Base-by-base conservation (phyloP, 35 echinoderm and acorn worm species). In the Heliocidaris tuberculata region DNA sequence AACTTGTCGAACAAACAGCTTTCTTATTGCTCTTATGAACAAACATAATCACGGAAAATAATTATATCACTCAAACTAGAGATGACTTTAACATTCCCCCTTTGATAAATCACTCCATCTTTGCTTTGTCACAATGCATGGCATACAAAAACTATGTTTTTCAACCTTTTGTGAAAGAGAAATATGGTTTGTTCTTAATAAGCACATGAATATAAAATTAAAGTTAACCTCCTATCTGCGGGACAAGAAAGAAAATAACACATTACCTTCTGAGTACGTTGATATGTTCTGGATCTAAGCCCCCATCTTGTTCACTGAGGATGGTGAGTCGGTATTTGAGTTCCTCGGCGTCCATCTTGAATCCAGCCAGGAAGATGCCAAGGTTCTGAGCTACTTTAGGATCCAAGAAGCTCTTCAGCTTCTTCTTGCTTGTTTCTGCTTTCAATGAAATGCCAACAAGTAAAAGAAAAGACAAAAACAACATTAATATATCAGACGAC, bases 371-470 rank as follows among this genome's bases (percentile, higher is more conserved):
- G 85, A 99, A 99, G 61, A 99, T 99, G 85, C 97, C 98, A 86
- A 99, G 97, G 88, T 99, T 99, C 65, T 99, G 98, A 50, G 98
- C 98, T 13, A 99, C 91, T 92, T 99, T 99, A 12, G 98, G 97
- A 93, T 99, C 98, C 48, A 99, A 92, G 89, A 99, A 96, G 60
- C 95, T 96, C 94, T 97, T 97, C 85, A 97, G 71, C 92, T 99
- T 99, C 54, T 93, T 97, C 95, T 99, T 97, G 85, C 56, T 97
- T 48, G 85, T 30, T 31, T 97, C 95, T 94, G 94, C 49, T 92
- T 92, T 42, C 15, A 7, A 24, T 95, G 86, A 48, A 95, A 48
- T 31, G n/a, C 16, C 48, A 31, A 56, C 27, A 31, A 17, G 31
- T 31, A 30, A 50, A 93, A 32, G 52, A 61, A 17, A 54, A 92